These are phyloP conservation scores for Hippopotamus amphibius DNA, from an alignment of 2,113 vertebrate genomes.

Conservation along the genomic window DNA sequence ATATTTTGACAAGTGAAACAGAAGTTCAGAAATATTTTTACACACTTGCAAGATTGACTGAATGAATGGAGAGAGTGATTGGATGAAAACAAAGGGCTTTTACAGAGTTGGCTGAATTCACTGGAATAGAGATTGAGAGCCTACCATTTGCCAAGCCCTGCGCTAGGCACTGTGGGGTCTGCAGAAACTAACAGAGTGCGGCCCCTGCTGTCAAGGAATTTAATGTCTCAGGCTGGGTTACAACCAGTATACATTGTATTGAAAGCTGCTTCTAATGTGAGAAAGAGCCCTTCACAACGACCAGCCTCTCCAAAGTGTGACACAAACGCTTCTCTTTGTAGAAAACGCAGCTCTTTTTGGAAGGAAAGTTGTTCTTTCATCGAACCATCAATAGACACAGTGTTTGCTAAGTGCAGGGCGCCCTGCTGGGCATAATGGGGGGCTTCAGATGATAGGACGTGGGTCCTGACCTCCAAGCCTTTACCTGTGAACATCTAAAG, in stretches of 20 bases:
- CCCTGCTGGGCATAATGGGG: background rate
- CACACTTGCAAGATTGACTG: background rate
- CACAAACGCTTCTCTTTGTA: slow-evolving; percentile 49
- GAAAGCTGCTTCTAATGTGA: slow-evolving; percentile 22
- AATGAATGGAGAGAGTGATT: slow-evolving; percentile 3
- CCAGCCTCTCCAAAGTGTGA: slow-evolving; percentile 46
- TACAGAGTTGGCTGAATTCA: background rate
- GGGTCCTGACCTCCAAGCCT: slow-evolving; percentile 51
- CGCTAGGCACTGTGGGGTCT: background rate
- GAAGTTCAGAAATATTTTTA: slow-evolving; percentile 33
- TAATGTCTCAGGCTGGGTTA: background rate
- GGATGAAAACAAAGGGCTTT: slow-evolving; percentile 41
- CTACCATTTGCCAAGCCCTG: background rate
- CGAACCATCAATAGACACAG: slow-evolving; percentile 26
- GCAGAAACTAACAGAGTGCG: background rate
- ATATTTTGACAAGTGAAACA: slow-evolving; percentile 43
- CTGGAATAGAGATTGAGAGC: background rate
- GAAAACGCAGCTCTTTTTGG: slow-evolving; percentile 36
- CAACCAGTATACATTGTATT: background rate
- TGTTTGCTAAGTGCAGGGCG: slow-evolving; percentile 19
- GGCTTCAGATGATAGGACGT: slow-evolving; percentile 24
- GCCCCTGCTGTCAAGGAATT: background rate
- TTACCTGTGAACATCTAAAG: slow-evolving; percentile 67
- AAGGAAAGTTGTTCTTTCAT: slow-evolving; percentile 55
- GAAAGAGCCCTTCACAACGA: slow-evolving; percentile 14